Evolutionary conservation across 35 echinoderm and acorn worm species (phyloP).

Genomic region (Chiridota heheva): DNA sequence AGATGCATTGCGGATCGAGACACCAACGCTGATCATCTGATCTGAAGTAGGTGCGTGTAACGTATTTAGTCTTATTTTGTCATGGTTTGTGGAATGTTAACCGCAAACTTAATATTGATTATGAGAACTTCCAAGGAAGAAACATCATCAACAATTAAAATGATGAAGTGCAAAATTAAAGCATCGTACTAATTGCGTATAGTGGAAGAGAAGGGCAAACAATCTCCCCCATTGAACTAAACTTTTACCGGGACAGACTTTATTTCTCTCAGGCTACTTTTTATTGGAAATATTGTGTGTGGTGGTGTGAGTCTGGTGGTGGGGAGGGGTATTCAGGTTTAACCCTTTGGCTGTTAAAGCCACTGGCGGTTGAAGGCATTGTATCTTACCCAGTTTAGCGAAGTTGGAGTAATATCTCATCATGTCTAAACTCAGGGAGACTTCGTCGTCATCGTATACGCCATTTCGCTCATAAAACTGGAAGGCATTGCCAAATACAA

Average conservation of each 20-base stretch:
- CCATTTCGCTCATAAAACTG: slow-evolving; percentile 39
- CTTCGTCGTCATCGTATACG: slow-evolving; percentile 21
- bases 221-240: background rate
- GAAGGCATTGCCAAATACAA: slow-evolving; percentile 70
- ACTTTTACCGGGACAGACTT: background rate
- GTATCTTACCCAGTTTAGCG: slow-evolving; percentile 56
- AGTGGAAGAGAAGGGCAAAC: background rate
- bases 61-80: too few relatives aligned
- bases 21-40: too few relatives aligned
- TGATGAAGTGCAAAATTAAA: too few relatives aligned
- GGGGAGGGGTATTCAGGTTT: background rate
- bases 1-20: too few relatives aligned
- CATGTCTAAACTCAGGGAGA: slow-evolving; percentile 27
- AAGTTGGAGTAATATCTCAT: slow-evolving; percentile 60
- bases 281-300: background rate
- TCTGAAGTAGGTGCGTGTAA: too few relatives aligned
- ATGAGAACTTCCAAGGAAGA: too few relatives aligned
- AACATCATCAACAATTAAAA: too few relatives aligned
- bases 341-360: too few relatives aligned
- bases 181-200: too few relatives aligned
- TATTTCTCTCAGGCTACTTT: background rate
- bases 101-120: too few relatives aligned
- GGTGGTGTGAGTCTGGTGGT: background rate
- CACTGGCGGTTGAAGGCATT: background rate
- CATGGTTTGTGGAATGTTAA: too few relatives aligned